Base-by-base conservation (phyloP, 2,888 invertebrate genomes). In the Electrophaes corylata region DNA sequence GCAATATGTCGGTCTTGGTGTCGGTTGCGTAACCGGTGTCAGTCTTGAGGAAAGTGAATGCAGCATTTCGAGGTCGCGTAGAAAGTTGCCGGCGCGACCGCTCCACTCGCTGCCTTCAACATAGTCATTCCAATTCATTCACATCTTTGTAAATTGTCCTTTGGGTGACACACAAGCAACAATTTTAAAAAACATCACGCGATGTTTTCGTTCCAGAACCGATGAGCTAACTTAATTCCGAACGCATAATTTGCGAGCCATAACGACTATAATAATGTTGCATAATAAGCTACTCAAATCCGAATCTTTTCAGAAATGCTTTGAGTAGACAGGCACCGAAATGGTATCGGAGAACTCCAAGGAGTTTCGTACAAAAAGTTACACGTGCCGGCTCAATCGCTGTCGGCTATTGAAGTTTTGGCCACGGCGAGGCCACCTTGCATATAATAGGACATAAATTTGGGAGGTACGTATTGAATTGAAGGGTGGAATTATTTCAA, bases 21-120 rank as follows among this genome's bases (percentile, higher is more conserved):
- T 76, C 76, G 78, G 77, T 91, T 91, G 86, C 88, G 91, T 87
- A 91, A 91, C 89, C 88, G 84, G 87, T 85, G 89, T 84, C 74
- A 80, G 83, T 83, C 75, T 82, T 81, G 87, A 90, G 83, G 91
- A 91, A 91, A 91, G 91, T 91, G 91, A 91, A 91, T 83, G 89
- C 88, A 86, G 88, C 84, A 87, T 82, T 91, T 90, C 84, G 91
- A 91, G 91, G 91, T 91, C 91, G 80, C 84, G 79, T 90, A 91
- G 91, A 91, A 91, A 91, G 91, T 91, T 86, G 83, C 82, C 79
- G 78, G 66, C 77, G 76, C 75, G 69, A 75, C 70, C 75, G 75
- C 76, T 77, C 75, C 72, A 71, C 70, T 70, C 73, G 67, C 67
- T 73, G 72, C 72, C 73, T 67, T 65, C 71, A 69, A 72, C 59